These are phyloP conservation scores for Scaptodrosophila lebanonensis DNA, from an alignment of 1,140 invertebrate species.

Conservation along the genomic window DNA sequence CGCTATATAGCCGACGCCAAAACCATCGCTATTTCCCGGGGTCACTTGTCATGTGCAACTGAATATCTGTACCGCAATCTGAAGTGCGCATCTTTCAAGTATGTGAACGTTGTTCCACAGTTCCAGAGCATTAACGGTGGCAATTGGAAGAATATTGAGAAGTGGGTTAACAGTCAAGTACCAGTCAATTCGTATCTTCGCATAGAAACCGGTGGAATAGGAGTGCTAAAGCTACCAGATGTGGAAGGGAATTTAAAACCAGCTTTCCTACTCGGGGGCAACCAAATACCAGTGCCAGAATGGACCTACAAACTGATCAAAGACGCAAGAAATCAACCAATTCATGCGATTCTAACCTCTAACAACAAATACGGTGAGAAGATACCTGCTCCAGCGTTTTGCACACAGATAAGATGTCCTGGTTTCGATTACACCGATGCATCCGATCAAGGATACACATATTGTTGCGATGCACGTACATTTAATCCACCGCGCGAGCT, in stretches of 20 bases:
- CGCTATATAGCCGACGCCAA: too few relatives aligned
- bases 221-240: neutral
- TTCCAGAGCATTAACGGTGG: neutral
- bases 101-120: neutral
- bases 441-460: constrained; percentile 31
- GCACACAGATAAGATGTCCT: constrained; percentile 19
- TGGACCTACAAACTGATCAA: constrained; percentile 38
- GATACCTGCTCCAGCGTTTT: constrained; percentile 9
- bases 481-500: too few relatives aligned
- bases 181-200: neutral
- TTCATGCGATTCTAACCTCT: constrained; percentile 31
- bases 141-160: neutral
- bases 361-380: constrained; percentile 32
- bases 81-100: neutral
- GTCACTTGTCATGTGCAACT: neutral
- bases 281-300: constrained; percentile 16
- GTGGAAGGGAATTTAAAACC: neutral
- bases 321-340: neutral
- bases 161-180: neutral
- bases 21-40: too few relatives aligned
- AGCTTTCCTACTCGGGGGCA: neutral
- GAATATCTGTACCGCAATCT: neutral
- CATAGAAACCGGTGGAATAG: neutral
- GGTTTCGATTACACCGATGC: constrained; percentile 15
- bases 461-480: constrained; percentile 39